phyloP scores from a whole-genome alignment of 2,797 vertebrate genomes.

The Anas acuta region DNA sequence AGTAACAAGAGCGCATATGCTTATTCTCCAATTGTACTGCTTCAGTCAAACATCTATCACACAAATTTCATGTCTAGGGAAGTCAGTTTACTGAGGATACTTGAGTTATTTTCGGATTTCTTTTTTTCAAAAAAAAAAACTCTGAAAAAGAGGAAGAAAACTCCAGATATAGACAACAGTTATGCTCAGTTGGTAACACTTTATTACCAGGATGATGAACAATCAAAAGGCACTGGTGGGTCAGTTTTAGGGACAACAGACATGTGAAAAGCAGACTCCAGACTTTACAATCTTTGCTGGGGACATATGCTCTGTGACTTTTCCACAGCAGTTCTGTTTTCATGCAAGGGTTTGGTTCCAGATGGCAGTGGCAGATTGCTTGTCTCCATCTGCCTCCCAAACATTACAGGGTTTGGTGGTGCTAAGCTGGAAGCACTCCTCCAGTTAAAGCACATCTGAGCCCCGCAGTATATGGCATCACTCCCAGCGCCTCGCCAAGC shows the following conservation, averaged over 20 bases:
- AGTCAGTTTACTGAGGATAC: not conserved
- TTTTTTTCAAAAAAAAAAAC: not conserved
- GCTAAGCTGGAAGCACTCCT: not conserved
- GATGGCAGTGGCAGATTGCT: not conserved
- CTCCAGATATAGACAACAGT: not conserved
- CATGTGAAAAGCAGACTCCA: not conserved
- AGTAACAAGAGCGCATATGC: not conserved
- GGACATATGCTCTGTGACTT: not conserved
- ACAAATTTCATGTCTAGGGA: not conserved
- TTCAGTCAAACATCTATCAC: not conserved
- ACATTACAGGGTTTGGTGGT: not conserved
- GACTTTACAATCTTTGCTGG: not conserved
- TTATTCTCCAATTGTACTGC: not conserved
- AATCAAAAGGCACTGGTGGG: not conserved
- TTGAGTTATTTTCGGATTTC: not conserved
- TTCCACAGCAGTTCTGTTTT: not conserved
- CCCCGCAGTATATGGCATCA: not conserved
- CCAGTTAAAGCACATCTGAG: not conserved
- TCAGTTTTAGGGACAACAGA: not conserved
- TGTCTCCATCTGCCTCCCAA: not conserved
- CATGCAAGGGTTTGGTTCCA: not conserved
- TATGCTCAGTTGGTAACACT: not conserved
- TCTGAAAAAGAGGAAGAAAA: not conserved
- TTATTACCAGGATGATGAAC: not conserved
- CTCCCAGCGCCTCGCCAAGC: not conserved